phyloP scores from a whole-genome alignment of 2,113 vertebrate genomes.

The Tenebrosternarchus preto region DNA sequence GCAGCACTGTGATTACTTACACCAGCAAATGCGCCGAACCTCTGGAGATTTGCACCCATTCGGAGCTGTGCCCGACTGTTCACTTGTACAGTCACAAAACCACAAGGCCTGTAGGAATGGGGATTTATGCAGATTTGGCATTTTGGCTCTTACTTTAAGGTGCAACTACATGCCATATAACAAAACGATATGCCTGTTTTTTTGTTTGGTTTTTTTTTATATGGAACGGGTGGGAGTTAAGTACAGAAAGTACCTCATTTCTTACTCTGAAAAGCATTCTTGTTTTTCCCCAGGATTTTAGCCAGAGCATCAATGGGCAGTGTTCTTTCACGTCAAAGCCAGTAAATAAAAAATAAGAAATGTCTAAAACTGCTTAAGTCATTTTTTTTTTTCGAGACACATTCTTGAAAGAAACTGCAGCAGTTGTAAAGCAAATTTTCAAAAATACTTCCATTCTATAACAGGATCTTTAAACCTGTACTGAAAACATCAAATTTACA shows the following conservation, averaged over 20 bases:
- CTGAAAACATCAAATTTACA: too few species aligned
- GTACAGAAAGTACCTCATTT: constrained; percentile 2
- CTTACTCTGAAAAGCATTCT: constrained; percentile 7
- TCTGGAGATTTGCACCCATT: constrained; percentile 16
- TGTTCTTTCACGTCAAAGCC: constrained; percentile 8
- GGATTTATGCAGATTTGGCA: not conserved
- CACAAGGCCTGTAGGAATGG: not conserved
- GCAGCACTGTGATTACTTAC: constrained; percentile 30
- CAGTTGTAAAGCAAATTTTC: not conserved
- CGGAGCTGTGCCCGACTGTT: not conserved
- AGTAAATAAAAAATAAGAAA: constrained; percentile 2
- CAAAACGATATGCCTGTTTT: constrained; percentile 11
- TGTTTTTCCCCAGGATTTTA: not conserved
- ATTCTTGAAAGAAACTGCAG: not conserved
- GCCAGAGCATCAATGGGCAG: not conserved
- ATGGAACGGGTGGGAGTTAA: constrained; percentile 31
- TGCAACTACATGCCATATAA: constrained; percentile 3
- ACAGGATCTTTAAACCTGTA: too few species aligned
- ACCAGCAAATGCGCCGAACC: constrained; percentile 7
- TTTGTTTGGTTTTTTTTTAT: constrained; percentile 32
- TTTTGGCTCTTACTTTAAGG: constrained; percentile 27
- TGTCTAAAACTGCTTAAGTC: not conserved
- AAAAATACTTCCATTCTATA: too few species aligned
- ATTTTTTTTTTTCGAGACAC: constrained; percentile 4
- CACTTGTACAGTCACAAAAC: not conserved